These are phyloP conservation scores for Palythoa grandiflora DNA, from an alignment of 92 coral and sea anemone genomes.

Conservation along the genomic window DNA sequence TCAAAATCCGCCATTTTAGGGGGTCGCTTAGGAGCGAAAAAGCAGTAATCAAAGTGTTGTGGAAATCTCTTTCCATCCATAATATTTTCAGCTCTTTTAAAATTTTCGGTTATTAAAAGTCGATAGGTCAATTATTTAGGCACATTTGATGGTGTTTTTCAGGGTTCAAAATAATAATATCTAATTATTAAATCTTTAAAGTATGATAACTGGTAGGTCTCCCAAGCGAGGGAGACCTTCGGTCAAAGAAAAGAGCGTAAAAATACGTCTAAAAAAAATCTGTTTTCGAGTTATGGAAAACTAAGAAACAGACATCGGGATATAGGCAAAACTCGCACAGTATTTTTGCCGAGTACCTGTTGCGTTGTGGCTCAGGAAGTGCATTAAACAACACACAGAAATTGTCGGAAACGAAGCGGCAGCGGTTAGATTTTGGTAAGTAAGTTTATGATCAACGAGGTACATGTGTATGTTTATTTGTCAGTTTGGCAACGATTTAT, in stretches of 20 bases:
- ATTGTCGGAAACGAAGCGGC: not conserved
- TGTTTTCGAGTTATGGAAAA: constrained; percentile 27
- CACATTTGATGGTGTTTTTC: constrained; percentile 27
- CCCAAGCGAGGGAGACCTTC: constrained; percentile 35
- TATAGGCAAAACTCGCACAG: not conserved
- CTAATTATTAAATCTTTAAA: not conserved
- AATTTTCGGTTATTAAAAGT: constrained; percentile 27
- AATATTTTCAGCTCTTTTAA: constrained; percentile 18
- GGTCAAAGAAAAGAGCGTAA: not conserved
- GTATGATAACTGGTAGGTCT: constrained; percentile 28
- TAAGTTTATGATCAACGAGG: constrained; percentile 1
- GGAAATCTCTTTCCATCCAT: constrained; percentile 28
- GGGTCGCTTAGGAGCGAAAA: constrained; percentile 2
- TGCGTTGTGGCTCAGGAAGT: constrained; percentile 28
- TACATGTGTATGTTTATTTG: not conserved
- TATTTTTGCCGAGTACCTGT: constrained; percentile 19
- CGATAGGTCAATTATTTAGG: not conserved
- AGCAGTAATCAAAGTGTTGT: constrained; percentile 15
- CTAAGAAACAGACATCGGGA: not conserved
- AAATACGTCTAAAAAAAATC: constrained; percentile 27
- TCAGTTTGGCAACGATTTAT: not conserved
- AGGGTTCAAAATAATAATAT: not conserved
- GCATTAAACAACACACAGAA: not conserved
- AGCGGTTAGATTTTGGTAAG: constrained; percentile 37
- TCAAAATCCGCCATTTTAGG: constrained; percentile 32